Base-by-base conservation (phyloP, 2,113 vertebrate species). In the Grus americana region DNA sequence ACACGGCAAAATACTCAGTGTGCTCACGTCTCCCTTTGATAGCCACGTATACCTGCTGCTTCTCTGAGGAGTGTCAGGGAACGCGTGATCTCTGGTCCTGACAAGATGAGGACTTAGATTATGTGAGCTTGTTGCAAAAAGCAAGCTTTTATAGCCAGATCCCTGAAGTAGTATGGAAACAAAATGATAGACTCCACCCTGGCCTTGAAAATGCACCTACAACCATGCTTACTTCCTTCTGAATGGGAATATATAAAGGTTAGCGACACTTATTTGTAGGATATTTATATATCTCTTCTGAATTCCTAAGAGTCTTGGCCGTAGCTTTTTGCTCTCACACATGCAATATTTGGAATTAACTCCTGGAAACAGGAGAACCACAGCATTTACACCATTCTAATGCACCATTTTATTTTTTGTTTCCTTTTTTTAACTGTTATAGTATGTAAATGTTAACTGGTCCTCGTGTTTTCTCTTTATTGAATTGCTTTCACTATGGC, bases 391-490 rank as follows among this genome's bases (percentile, higher is more conserved):
- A 80, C 44, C 61, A 88, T 89, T 94, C 55, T 88, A 92, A 89
- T 49, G 65, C 71, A 94, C 54, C 29, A 14, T 66, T 71, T 63
- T 97, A 70, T 73, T 91, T 95, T 90, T 62, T 58, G 55, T 76
- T 88, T 46, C 46, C 54, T 44, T 74, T 93, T 97, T 93, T 89
- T 9, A 94, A 93, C 92, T 2, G 11, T 92, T 95, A 75, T 92
- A 82, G 80, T 95, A 97, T 96, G 96, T 92, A 97, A 97, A 97
- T 97, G 40, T 70, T 95, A 97, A 96, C 97, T 88, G 93, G 92
- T 95, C 91, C 79, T 95, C 79, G 62, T 97, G 96, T 94, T 97
- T 97, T 96, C 92, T 93, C 80, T 94, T 97, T 97, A 96, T 95
- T 95, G 90, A 97, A 96, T 97, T 95, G 96, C 94, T 98, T 95